phyloP scores from a whole-genome alignment of 1,140 invertebrate species.

The Drosophila willistoni region DNA sequence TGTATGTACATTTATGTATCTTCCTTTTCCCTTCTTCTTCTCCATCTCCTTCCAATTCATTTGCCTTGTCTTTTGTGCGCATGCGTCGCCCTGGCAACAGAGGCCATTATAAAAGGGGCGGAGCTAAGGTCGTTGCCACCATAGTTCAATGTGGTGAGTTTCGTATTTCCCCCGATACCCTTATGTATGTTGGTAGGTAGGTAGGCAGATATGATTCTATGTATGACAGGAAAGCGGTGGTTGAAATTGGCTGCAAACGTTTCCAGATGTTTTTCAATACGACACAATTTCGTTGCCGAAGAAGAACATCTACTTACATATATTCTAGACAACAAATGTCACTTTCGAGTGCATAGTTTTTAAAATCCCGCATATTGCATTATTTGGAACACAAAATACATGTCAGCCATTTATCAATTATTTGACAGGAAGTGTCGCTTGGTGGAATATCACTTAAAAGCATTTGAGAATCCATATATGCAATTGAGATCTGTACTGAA shows the following conservation, averaged over 20 bases:
- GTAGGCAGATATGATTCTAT: background rate
- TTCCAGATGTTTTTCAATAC: conserved; percentile 6
- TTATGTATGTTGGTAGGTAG: conserved; percentile 7
- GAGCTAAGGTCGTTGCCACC: conserved; percentile 61
- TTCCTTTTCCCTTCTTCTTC: conserved; percentile 2
- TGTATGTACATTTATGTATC: background rate
- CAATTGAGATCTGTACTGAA: too few species aligned
- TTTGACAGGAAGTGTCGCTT: background rate
- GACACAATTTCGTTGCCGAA: background rate
- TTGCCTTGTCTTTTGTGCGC: conserved; percentile 60
- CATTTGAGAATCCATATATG: background rate
- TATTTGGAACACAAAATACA: background rate
- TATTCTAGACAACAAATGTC: background rate
- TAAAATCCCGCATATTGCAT: conserved; percentile 5
- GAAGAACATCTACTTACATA: background rate
- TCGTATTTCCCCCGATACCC: conserved; percentile 27
- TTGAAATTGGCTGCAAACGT: background rate
- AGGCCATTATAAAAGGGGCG: conserved; percentile 80
- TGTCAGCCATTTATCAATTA: background rate
- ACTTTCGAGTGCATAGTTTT: background rate
- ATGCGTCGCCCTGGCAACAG: conserved; percentile 59
- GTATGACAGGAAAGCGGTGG: background rate
- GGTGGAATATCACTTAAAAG: background rate
- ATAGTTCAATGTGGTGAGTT: conserved; percentile 66
- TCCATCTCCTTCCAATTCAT: background rate